Percentiles rank a stretch among this genome's conserved stretches.
Conservation (phyloP, 2,113 vertebrate genomes). For the Gulo gulo region DNA sequence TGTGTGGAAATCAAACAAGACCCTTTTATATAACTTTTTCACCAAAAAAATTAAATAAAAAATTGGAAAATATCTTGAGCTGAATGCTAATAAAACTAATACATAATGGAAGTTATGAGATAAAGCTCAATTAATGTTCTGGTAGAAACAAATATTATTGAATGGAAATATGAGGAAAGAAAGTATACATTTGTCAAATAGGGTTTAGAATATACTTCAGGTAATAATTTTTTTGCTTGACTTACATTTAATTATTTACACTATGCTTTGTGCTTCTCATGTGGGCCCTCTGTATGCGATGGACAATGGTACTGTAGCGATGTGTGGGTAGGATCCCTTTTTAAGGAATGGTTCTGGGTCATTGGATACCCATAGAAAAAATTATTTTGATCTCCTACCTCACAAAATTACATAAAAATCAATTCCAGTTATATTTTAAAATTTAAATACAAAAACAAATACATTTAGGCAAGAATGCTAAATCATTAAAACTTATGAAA, state of each 20-base stretch:
- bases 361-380: background rate
- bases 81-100: background rate
- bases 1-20: background rate
- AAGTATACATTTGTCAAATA: background rate
- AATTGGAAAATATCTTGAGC: background rate
- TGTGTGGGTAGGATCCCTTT: background rate
- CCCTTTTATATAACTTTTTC: background rate
- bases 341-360: background rate
- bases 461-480: background rate
- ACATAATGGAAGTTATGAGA: background rate
- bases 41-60: background rate
- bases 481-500: background rate
- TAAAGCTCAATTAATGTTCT: background rate
- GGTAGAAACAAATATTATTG: background rate
- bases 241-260: background rate
- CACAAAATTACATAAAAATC: background rate
- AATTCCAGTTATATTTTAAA: background rate
- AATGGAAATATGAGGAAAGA: background rate
- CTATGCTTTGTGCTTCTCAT: background rate
- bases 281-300: background rate
- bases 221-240: background rate
- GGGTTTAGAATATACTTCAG: no score
- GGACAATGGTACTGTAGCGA: accelerated
- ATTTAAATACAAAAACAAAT: background rate
- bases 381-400: background rate